A percentile compares a stretch with the other conserved stretches of the same genome.
Evolutionary conservation across 2,113 vertebrate species (phyloP).

Genomic region (Oreochromis spilurus): DNA sequence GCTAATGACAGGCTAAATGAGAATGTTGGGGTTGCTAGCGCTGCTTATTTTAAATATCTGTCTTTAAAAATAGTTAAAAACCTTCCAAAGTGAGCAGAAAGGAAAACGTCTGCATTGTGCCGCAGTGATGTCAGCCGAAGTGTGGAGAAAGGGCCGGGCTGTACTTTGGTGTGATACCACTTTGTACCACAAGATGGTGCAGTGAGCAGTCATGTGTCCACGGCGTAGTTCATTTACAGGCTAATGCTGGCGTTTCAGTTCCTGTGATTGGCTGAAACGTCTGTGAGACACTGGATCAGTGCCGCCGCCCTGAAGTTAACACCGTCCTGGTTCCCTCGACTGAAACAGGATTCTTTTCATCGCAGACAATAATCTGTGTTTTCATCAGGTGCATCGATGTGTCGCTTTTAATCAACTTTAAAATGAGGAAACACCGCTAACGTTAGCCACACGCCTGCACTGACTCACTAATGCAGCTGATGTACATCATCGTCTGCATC

Average conservation of each 20-base stretch:
- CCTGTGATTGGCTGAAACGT: neutral
- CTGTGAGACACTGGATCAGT: neutral
- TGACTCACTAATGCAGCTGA: neutral
- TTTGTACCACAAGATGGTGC: neutral
- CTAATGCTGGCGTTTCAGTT: neutral
- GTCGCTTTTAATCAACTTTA: neutral
- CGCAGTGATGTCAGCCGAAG: neutral
- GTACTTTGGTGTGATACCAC: neutral
- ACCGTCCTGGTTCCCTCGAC: neutral
- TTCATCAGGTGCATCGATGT: neutral
- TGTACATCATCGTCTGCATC: neutral
- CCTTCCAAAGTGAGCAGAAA: neutral
- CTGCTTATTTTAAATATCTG: neutral
- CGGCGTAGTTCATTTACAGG: fast-evolving
- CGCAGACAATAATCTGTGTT: neutral
- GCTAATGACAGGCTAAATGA: neutral
- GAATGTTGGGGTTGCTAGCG: fast-evolving
- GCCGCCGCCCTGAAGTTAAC: neutral
- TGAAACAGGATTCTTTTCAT: neutral
- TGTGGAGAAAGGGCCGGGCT: neutral
- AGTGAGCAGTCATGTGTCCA: neutral
- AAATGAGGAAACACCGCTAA: neutral
- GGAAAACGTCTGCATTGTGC: neutral
- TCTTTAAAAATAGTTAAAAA: neutral
- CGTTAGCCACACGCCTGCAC: neutral